Evolutionary conservation across 2,888 invertebrate species (phyloP), one percentile per base, ranked within the genome.

Genomic region (Cerastoderma edule): DNA sequence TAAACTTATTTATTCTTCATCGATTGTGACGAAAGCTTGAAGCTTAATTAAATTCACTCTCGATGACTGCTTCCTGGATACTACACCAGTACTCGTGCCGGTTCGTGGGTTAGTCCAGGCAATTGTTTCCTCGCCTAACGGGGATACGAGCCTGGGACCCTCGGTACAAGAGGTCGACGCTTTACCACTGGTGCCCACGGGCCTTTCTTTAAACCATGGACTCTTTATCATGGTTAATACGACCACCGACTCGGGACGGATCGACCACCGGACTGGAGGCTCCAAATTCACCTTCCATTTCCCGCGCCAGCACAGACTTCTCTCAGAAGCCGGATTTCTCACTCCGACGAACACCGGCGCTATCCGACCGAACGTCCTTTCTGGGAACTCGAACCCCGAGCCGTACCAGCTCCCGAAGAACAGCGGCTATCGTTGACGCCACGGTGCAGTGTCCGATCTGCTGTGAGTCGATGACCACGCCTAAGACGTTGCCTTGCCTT

Each of bases 401-500:
- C 2, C 48, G 27, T 22, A 30, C 39, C 19, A 70, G 60, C 27
- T 39, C 68, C 1, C 27, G 65, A 16, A 30, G 50, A 6, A 24
- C 53, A 16, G 24, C 70, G 13, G 28, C 69, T 2, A 19, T 35
- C 6, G 33, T 65, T 8, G 67, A 30, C 2, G 53, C 68, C 27
- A 50, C 64, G 2, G 56, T 76, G 2, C 73, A 66, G 48, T 80
- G 80, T 50, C 80, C 80, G 22, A 57, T 80, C n/a, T 80, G 80
- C 32, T 33, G 22, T 8, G 77, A 77, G 13, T 57, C 63, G 13
- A 77, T 80, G 77, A 67, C 30, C 8, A 72, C 67, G 22, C 80
- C 80, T n/a, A 80, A 80, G 46, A 53, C 65, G 19, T 48, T 80
- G 24, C 74, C 77, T 3, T 80, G 80, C 39, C 74, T 80, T 10